phyloP scores from a whole-genome alignment of 2,888 invertebrate species.

The Hyposoter dolosus region DNA sequence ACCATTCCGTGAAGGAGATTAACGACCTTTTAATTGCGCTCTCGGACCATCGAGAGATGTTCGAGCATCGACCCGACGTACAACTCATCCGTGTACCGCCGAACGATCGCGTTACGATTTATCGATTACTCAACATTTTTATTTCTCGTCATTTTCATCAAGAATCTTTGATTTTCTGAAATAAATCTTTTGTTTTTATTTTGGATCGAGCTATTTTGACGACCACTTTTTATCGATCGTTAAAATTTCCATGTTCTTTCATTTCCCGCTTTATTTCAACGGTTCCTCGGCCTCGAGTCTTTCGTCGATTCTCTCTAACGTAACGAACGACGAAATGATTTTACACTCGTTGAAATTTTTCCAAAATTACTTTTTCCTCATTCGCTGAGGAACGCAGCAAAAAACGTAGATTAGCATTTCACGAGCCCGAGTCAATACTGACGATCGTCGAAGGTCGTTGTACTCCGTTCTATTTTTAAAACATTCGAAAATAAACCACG shows the following conservation, averaged over 20 bases:
- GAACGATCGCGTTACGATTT: background rate
- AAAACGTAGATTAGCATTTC: conserved; percentile 50
- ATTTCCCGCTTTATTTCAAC: background rate
- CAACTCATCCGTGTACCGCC: conserved; percentile 16
- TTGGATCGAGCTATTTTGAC: background rate
- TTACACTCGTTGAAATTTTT: background rate
- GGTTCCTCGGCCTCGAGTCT: background rate
- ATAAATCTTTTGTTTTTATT: background rate
- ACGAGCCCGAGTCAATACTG: conserved; percentile 20
- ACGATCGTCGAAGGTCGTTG: background rate
- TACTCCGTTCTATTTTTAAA: conserved; percentile 60
- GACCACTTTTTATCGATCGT: background rate
- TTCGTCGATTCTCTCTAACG: background rate
- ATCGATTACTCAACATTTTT: background rate
- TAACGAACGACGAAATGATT: background rate
- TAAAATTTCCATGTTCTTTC: background rate
- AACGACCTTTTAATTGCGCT: conserved; percentile 80
- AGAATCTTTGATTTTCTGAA: background rate
- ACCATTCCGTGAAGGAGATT: conserved; percentile 74
- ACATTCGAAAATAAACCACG: background rate
- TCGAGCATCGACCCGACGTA: conserved; percentile 66
- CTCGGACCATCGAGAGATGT: conserved; percentile 45
- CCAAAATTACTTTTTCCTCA: background rate
- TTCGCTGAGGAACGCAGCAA: background rate
- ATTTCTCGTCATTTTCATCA: background rate